phyloP scores from a whole-genome alignment of 53 echinoderm and acorn worm species.

The Echinarachnius parma region DNA sequence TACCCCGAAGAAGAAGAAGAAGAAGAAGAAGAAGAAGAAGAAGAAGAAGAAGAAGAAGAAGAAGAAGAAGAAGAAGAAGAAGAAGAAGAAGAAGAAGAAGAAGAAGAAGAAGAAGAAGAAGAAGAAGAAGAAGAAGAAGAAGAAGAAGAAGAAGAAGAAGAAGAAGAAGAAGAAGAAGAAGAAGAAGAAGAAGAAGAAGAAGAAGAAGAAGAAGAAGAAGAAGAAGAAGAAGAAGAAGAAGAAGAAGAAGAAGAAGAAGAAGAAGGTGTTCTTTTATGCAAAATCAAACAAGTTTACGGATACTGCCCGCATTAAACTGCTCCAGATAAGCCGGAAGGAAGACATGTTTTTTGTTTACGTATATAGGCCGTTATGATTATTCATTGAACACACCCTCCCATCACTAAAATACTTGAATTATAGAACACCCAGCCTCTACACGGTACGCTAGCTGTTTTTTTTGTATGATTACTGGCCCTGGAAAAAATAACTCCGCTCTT shows the following conservation, averaged over 20 bases:
- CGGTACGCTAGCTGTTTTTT: no score
- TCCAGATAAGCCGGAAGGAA: background rate
- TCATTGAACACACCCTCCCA: no score
- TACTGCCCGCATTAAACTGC: background rate
- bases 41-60: conserved; percentile 3
- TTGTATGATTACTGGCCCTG: no score
- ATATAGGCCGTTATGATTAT: no score
- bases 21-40: conserved; percentile 10
- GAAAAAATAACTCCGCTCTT: no score
- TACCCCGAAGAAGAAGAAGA: conserved; percentile 6
- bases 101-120: background rate
- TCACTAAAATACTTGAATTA: no score
- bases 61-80: conserved; percentile 9
- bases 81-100: conserved; percentile 8
- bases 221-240: background rate
- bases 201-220: background rate
- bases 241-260: conserved; percentile 1
- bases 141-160: background rate
- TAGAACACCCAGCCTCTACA: no score
- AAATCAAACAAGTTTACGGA: background rate
- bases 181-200: background rate
- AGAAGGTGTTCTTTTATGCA: background rate
- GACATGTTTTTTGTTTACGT: no score
- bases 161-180: background rate
- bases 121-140: background rate